Percentiles rank a stretch among this genome's conserved stretches.
Evolutionary conservation across 2,113 vertebrate species (phyloP).

Genomic region (Peucedramus taeniatus): DNA sequence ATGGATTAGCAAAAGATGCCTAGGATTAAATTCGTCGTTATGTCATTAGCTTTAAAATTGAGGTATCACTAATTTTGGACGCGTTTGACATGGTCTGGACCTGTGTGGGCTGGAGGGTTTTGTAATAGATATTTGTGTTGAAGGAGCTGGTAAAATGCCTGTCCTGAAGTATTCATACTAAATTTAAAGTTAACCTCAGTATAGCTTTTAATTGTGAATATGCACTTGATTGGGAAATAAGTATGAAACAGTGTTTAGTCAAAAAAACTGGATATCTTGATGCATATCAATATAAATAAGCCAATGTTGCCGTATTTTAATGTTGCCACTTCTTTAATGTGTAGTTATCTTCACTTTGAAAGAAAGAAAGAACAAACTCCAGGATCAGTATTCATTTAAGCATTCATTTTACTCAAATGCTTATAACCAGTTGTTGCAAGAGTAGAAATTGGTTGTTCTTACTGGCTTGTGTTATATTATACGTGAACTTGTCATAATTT

Average conservation of each 20-base stretch:
- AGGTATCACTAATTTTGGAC: not conserved
- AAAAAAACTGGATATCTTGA: not conserved
- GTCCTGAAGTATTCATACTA: not conserved
- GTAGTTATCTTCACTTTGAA: not conserved
- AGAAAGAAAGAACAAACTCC: not conserved
- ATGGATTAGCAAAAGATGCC: not conserved
- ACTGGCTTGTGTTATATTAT: not conserved
- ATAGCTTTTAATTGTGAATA: not conserved
- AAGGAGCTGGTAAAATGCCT: not conserved
- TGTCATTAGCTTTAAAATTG: not conserved
- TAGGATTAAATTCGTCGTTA: not conserved
- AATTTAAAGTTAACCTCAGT: not conserved
- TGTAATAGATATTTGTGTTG: not conserved
- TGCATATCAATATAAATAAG: not conserved
- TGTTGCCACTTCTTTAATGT: not conserved
- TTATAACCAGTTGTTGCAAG: not conserved
- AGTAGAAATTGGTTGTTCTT: not conserved
- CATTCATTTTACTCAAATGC: not conserved
- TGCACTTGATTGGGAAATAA: accelerated
- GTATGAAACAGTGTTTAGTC: not conserved
- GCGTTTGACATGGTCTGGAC: not conserved
- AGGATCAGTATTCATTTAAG: not conserved
- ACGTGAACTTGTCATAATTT: not conserved
- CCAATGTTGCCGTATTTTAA: not conserved
- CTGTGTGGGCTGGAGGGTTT: not conserved